These are phyloP conservation scores for Patiria pectinifera DNA, from an alignment of 53 echinoderm and acorn worm genomes.

Conservation along the genomic window DNA sequence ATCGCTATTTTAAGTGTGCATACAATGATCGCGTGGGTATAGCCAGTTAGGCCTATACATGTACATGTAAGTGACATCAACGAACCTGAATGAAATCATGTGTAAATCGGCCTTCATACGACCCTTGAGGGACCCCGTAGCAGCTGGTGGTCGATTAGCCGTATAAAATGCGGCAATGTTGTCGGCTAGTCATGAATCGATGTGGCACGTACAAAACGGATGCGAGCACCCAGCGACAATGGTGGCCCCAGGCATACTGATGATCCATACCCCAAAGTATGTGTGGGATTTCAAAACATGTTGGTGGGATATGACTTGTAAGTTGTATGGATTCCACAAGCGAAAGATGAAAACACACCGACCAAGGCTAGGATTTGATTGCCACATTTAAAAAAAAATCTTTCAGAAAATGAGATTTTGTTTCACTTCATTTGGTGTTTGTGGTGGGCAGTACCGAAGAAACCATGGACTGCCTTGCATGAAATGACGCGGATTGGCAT, in stretches of 20 bases:
- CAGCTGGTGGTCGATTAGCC: conserved; percentile 16
- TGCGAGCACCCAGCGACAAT: not conserved
- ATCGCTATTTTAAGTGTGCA: too few species aligned
- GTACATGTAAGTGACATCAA: not conserved
- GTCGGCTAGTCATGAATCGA: not conserved
- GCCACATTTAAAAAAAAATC: not conserved
- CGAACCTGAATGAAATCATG: not conserved
- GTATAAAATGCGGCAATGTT: not conserved
- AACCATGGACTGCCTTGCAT: not conserved
- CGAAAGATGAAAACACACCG: not conserved
- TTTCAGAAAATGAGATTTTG: too few species aligned
- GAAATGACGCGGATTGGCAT: not conserved
- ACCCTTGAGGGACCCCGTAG: not conserved
- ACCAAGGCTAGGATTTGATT: not conserved
- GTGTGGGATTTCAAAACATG: conserved; percentile 3
- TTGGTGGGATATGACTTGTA: conserved; percentile 1
- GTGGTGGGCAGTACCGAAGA: not conserved
- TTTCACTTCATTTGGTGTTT: too few species aligned
- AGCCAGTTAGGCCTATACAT: not conserved
- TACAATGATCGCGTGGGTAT: not conserved
- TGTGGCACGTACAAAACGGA: not conserved
- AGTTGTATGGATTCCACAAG: conserved; percentile 24
- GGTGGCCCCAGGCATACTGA: conserved; percentile 4
- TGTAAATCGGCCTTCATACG: not conserved
- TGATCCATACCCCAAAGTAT: not conserved